These are phyloP conservation scores for Melikaiella ostensackeni DNA, from an alignment of 2,888 invertebrate species.

Conservation along the genomic window DNA sequence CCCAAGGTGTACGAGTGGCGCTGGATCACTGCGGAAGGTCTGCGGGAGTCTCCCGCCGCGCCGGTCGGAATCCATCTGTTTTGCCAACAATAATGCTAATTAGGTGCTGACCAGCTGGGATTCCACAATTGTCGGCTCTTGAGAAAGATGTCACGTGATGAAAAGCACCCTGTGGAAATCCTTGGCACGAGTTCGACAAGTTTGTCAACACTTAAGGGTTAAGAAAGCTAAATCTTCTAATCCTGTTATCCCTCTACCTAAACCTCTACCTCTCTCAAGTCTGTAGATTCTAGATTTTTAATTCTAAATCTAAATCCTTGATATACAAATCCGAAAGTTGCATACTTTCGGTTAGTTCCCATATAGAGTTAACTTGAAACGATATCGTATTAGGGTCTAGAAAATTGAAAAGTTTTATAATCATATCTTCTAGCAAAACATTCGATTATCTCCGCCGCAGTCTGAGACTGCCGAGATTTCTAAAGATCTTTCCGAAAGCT, in stretches of 20 bases:
- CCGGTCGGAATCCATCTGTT: slow-evolving; percentile 56
- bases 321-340: no score
- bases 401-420: no score
- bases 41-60: slow-evolving; percentile 17
- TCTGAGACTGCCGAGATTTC: not conserved
- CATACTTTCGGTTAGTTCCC: no score
- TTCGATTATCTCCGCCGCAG: not conserved
- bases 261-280: not conserved
- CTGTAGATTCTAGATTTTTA: no score
- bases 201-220: not conserved
- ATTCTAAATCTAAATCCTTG: no score
- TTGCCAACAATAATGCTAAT: slow-evolving; percentile 66
- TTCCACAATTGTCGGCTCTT: slow-evolving; percentile 3
- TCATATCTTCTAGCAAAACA: not conserved
- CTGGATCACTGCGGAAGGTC: not conserved
- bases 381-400: no score
- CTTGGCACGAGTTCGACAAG: not conserved
- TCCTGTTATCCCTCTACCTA: not conserved
- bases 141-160: slow-evolving; percentile 3
- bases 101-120: slow-evolving; percentile 46
- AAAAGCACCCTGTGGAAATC: slow-evolving; percentile 7
- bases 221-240: not conserved
- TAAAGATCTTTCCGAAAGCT: slow-evolving; percentile 5
- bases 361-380: no score
- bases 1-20: not conserved